Evolutionary conservation across 2,888 invertebrate species (phyloP), one percentile per base, ranked within the genome.

Genomic region (Merodon equestris): DNA sequence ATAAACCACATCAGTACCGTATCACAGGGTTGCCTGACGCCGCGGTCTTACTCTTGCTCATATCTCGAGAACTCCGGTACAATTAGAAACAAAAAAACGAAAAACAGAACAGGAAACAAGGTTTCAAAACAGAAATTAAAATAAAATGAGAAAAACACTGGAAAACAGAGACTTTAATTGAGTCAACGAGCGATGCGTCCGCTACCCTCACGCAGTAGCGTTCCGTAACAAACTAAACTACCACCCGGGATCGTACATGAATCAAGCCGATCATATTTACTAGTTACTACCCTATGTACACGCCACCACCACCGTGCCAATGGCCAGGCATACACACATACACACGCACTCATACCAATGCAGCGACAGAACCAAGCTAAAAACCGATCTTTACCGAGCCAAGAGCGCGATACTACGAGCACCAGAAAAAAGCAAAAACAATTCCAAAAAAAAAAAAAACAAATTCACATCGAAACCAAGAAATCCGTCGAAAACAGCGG

Each of bases 191-290:
- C 13, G 1, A 27, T 38, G 10, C 53, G 9, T 50, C 13, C 13
- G 19, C 56, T 67, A 68, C 61, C 74, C 60, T 54, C 57, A 18
- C 77, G 58, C 68, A 64, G 48, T 44, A 70, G 67, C 74, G 79
- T 40, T 56, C 58, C 68, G 36, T 58, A 70, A 44, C 58, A 50
- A 79, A 79, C 79, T 79, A 68, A 79, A 79, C 79, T 70, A 79
- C 79, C 79, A 79, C 79, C 79, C 79, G 79, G 79, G 79, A 79
- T 79, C 67, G 79, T 54, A 79, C 44, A 70, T 74, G 64, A 79
- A 74, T 79, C 68, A 79, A 70, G 74, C 79, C 74, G 79, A 79
- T 74, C 68, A 79, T 79, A 27, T 27, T 27, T 27, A 27, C 27
- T 27, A 27, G 27, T 79, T 79, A 79, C 79, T 79, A 79, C 79